Conservation (phyloP, 37 sponge, comb jelly and placozoan genomes). For the Ephydatia muelleri region DNA sequence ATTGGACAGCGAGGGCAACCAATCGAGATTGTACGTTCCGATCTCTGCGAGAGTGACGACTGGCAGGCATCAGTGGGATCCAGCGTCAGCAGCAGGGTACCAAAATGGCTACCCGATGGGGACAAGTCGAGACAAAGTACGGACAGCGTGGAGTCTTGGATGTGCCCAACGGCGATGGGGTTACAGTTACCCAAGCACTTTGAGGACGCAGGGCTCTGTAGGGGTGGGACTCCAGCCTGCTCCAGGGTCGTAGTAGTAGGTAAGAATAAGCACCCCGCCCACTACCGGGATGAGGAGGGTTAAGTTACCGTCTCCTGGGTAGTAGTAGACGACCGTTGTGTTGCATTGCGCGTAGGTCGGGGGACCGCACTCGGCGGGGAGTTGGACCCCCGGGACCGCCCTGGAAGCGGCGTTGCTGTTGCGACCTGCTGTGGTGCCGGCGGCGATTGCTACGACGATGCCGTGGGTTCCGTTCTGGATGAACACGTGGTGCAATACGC, state of each 20-base stretch:
- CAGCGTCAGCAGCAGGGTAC: neutral
- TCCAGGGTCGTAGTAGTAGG: neutral
- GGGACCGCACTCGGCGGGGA: neutral
- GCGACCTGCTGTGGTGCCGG: neutral
- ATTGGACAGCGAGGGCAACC: neutral
- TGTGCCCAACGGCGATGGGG: neutral
- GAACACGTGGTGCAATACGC: neutral
- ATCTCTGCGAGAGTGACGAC: neutral
- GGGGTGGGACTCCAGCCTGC: neutral
- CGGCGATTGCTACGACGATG: neutral
- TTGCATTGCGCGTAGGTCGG: neutral
- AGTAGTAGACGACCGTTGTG: neutral
- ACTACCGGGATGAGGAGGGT: neutral
- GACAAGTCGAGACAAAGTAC: neutral
- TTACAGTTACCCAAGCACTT: neutral
- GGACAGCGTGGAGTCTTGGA: neutral
- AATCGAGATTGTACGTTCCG: neutral
- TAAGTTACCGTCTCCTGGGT: neutral
- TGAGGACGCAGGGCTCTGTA: neutral
- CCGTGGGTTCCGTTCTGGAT: neutral
- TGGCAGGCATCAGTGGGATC: neutral
- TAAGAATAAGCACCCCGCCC: neutral
- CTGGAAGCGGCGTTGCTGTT: neutral
- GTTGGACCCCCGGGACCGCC: neutral
- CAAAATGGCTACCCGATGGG: neutral